Conservation (phyloP, 2,797 vertebrate genomes). For the Prionace glauca region DNA sequence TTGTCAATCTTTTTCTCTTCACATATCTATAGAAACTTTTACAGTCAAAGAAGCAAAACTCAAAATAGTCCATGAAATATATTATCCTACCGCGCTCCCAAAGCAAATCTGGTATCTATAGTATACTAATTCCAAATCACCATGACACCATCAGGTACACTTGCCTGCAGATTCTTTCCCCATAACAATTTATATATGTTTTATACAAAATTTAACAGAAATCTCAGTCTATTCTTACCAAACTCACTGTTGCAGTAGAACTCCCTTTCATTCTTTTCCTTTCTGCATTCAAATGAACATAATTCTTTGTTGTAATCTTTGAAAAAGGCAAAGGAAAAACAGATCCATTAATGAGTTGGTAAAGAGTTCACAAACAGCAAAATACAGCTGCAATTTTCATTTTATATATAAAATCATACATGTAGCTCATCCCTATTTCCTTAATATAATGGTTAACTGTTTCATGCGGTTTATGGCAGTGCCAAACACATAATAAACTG, state of each 20-base stretch:
- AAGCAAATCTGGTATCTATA: background rate
- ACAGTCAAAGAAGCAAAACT: background rate
- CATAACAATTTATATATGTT: no score
- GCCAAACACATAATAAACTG: background rate
- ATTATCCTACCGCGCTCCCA: background rate
- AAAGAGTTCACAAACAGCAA: slow-evolving; percentile 40
- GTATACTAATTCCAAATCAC: background rate
- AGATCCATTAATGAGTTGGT: background rate
- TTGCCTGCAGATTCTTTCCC: background rate
- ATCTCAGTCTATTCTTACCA: slow-evolving; percentile 51
- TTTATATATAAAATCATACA: background rate
- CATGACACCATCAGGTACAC: background rate
- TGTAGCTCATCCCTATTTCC: background rate
- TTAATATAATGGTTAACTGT: background rate
- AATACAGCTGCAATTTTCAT: slow-evolving; percentile 44
- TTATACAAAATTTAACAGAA: background rate
- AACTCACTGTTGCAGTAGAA: slow-evolving; percentile 69
- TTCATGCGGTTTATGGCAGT: background rate
- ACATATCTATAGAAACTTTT: no score
- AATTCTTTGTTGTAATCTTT: slow-evolving; percentile 60
- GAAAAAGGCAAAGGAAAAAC: background rate
- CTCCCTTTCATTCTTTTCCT: slow-evolving; percentile 66
- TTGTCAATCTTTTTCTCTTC: no score
- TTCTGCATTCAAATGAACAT: slow-evolving; percentile 66
- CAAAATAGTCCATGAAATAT: background rate